These are phyloP conservation scores for Xiphorhynchus elegans DNA, from an alignment of 2,113 vertebrate genomes.

Conservation along the genomic window DNA sequence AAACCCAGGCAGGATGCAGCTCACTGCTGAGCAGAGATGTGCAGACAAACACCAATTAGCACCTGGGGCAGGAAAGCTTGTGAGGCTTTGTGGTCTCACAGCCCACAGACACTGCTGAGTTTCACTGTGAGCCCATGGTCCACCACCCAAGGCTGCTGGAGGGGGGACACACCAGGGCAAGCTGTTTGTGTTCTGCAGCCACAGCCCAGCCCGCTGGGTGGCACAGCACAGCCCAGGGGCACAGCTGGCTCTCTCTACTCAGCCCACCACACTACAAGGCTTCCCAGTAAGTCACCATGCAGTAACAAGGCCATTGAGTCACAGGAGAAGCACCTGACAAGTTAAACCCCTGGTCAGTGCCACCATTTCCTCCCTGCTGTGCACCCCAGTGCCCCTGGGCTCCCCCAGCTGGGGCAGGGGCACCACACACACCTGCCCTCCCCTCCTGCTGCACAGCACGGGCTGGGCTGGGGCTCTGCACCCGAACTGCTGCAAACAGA, in stretches of 20 bases:
- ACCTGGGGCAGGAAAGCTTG: background rate
- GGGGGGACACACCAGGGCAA: background rate
- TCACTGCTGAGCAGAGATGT: background rate
- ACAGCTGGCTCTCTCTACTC: too few relatives aligned
- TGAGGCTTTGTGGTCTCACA: background rate
- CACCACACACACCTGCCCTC: background rate
- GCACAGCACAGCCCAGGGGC: background rate
- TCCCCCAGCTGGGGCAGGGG: background rate
- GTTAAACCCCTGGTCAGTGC: background rate
- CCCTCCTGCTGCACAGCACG: background rate
- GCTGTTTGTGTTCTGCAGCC: background rate
- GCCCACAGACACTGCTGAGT: background rate
- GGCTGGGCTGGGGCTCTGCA: background rate
- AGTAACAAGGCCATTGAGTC: background rate
- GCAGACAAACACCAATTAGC: background rate
- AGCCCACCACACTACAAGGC: too few relatives aligned
- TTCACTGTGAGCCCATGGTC: background rate
- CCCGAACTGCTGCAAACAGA: background rate
- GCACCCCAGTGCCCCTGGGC: background rate
- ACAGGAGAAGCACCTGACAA: background rate
- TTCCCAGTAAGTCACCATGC: background rate
- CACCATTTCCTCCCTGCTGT: background rate
- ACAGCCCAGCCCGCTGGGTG: background rate
- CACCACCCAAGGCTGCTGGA: background rate
- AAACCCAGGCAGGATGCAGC: background rate